Base-by-base conservation (phyloP, 1,140 invertebrate genomes). In the Pogonus chalceus region DNA sequence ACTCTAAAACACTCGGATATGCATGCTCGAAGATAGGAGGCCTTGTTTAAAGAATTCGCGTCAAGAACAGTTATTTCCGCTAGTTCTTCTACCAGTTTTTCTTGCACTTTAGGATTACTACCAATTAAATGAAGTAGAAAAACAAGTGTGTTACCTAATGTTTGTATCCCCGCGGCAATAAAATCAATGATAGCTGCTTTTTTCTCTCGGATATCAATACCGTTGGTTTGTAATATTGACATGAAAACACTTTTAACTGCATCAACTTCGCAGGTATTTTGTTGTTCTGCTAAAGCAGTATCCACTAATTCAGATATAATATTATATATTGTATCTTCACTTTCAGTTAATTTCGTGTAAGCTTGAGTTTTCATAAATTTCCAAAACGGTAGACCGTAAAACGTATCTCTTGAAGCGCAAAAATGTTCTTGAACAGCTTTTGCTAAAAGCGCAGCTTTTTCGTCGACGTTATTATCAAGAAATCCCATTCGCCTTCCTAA, bases 141-240 rank as follows among this genome's bases (percentile, higher is more conserved):
- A 0, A 87, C 78, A 20, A 93, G 65, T 2, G 85, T 86, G 62
- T 91, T 92, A 14, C 88, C 87, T 57, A 91, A 69, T 59, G 88
- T 90, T 69, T 90, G 85, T 66, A 91, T 90, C 46, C 88, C 88
- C 21, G 87, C 87, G 1, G 87, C 85, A 59, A 91, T 87, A 62
- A 90, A 90, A 69, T 92, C 89, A 35, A 91, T 85, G 58, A 90
- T 84, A 1, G 84, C 85, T 0, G 86, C 86, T 64, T 86, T 88
- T 66, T 90, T 90, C 65, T 92, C 88, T 23, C 82, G 72, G 56
- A 83, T 79, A 62, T 90, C 87, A 46, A 90, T 68, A 55, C 78
- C 77, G 43, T 80, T 79, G 31, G 85, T 80, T 14, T 80, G 74
- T 10, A 90, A 70, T 52, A 90, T 85, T 26, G 83, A 85, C 48